phyloP scores from a whole-genome alignment of 2,888 invertebrate species.

The Sphecodes monilicornis region DNA sequence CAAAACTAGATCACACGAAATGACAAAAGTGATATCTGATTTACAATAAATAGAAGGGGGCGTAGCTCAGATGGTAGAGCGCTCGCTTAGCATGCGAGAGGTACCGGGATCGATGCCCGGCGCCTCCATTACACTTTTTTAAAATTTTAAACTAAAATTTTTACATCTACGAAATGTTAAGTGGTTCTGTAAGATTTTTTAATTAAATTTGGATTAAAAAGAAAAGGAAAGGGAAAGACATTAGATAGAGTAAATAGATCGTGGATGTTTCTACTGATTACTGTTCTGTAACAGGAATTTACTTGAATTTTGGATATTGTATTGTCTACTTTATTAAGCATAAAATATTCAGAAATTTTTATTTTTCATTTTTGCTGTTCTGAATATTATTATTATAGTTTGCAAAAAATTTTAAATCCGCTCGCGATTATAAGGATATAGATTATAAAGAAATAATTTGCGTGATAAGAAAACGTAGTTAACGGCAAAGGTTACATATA shows the following conservation, averaged over 20 bases:
- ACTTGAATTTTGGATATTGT: neutral
- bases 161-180: too few species aligned
- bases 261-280: neutral
- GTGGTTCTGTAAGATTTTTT: too few species aligned
- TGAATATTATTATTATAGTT: neutral
- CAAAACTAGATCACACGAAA: constrained; percentile 60
- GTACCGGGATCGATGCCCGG: constrained; percentile 83
- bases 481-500: neutral
- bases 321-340: neutral
- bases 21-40: neutral
- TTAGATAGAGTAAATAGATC: neutral
- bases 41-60: too few species aligned
- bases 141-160: too few species aligned
- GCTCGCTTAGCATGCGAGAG: constrained; percentile 84
- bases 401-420: neutral
- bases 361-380: neutral
- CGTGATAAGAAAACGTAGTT: neutral
- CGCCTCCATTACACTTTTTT: too few species aligned
- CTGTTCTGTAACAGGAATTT: neutral
- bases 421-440: neutral
- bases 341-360: neutral
- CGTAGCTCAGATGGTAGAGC: constrained; percentile 84
- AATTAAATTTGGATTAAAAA: too few species aligned
- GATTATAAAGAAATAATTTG: too few species aligned
- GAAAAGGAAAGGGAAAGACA: too few species aligned